Evolutionary conservation across 2,797 vertebrate species (phyloP).

Genomic region (Ataeniobius toweri): DNA sequence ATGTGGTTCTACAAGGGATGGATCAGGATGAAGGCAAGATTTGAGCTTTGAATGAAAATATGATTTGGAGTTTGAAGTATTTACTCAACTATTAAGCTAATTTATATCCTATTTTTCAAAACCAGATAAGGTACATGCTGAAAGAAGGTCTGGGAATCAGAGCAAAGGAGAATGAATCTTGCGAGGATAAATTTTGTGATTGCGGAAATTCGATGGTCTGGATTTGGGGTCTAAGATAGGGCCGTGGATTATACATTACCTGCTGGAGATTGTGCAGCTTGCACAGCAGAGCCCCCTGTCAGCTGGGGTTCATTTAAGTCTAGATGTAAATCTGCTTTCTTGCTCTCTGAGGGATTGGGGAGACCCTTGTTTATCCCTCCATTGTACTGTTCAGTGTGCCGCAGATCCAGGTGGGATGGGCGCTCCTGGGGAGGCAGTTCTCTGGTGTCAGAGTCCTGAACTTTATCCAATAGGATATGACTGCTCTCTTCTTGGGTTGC

Average conservation of each 20-base stretch:
- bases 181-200: slow-evolving; percentile 51
- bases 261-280: slow-evolving; percentile 91
- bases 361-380: slow-evolving; percentile 77
- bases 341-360: slow-evolving; percentile 82
- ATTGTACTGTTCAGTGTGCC: slow-evolving; percentile 84
- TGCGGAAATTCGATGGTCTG: slow-evolving; percentile 50
- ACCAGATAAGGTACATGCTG: slow-evolving; percentile 23
- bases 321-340: slow-evolving; percentile 84
- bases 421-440: slow-evolving; percentile 90
- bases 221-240: slow-evolving; percentile 56
- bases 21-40: slow-evolving; percentile 32
- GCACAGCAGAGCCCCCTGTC: slow-evolving; percentile 85
- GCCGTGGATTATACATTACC: slow-evolving; percentile 94
- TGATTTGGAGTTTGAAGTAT: slow-evolving; percentile 63
- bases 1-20: slow-evolving; percentile 53
- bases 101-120: slow-evolving; percentile 56
- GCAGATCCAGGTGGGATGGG: slow-evolving; percentile 92
- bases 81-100: slow-evolving; percentile 38
- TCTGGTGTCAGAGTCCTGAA: slow-evolving; percentile 47
- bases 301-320: slow-evolving; percentile 87
- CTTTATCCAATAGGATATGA: slow-evolving; percentile 26
- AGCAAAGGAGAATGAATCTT: slow-evolving; percentile 54
- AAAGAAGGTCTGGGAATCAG: slow-evolving; percentile 34
- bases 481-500: slow-evolving; percentile 23
- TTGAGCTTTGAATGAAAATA: slow-evolving; percentile 24